These are phyloP conservation scores for Serilophus lunatus DNA, from an alignment of 2,113 vertebrate species.

Conservation along the genomic window DNA sequence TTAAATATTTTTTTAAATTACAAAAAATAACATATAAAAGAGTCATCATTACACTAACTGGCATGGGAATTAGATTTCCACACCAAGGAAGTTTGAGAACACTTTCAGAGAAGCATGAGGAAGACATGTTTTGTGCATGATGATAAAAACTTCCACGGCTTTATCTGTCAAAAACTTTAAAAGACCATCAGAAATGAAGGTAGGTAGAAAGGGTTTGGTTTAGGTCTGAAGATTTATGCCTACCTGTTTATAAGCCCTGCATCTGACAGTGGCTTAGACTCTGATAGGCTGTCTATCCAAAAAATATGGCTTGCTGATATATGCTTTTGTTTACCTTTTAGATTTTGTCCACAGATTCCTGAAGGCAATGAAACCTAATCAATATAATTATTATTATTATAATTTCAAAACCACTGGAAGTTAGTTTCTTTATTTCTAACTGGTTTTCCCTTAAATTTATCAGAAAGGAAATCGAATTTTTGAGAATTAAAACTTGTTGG, in stretches of 20 bases:
- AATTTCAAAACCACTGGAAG: neutral
- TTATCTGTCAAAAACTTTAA: neutral
- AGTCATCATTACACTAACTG: neutral
- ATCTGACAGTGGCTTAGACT: neutral
- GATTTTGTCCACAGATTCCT: neutral
- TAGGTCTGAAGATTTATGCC: neutral
- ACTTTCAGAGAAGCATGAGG: neutral
- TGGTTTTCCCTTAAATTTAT: neutral
- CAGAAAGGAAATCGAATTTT: neutral
- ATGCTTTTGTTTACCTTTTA: slow-evolving; percentile 19
- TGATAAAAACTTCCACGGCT: neutral
- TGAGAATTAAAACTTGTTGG: neutral
- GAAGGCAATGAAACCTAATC: neutral
- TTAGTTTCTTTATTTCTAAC: slow-evolving; percentile 12
- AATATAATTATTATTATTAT: neutral
- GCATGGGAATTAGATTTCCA: neutral
- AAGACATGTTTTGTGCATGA: neutral
- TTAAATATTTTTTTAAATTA: neutral
- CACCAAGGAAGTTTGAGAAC: neutral
- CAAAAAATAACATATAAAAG: neutral
- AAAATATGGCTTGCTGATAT: neutral
- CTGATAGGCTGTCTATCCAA: neutral
- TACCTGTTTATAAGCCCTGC: neutral
- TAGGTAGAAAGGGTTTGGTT: neutral
- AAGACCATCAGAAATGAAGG: neutral